Base-by-base conservation (phyloP, 2,113 vertebrate genomes). In the Sceloporus tristichus region DNA sequence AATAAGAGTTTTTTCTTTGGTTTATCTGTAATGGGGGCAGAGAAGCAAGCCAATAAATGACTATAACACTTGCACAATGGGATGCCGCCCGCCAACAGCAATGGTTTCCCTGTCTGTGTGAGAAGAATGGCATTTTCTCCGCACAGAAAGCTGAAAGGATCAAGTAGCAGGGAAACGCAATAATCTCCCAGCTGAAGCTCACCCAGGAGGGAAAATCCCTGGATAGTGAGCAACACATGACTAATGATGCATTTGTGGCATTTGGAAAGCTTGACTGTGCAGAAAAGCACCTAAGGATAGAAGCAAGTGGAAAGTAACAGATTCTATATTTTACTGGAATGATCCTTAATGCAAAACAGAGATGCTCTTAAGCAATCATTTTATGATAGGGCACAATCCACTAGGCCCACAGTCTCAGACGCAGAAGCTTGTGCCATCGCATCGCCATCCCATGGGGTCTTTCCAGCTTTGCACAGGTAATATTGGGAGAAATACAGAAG, bases 261-360 rank as follows among this genome's bases (percentile, higher is more conserved):
- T 40, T 73, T 56, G 29, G 27, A 79, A 71, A 85, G 42, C 3
- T 25, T 16, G 27, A 81, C 21, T 62, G 27, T n/a, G 38, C 68
- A 81, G 34, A 74, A 74, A 81, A 81, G 34, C 27, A 59, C 38
- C n/a, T 85, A 86, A 76, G 54, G 82, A 85, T 74, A 79, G 8
- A 7, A 59, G 29, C 18, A 62, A 2, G 65, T 42, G 48, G 84
- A 65, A 38, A 2, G 59, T 68, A 68, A 86, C 25, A 42, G 4
- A 73, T 54, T 78, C 75, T 38, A 1, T 29, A 14, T 85, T 71
- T 53, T 78, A 9, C 79, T 27, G 34, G 87, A 1, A 77, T 1
- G 0, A 59, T 2, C 56, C 62, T 78, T 53, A 54, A 65, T 79
- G 54, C n/a, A 62, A 3, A 82, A 0, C 16, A 87, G 88, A 34